phyloP scores from a whole-genome alignment of 2,888 invertebrate genomes.

The Tenthredo livida region DNA sequence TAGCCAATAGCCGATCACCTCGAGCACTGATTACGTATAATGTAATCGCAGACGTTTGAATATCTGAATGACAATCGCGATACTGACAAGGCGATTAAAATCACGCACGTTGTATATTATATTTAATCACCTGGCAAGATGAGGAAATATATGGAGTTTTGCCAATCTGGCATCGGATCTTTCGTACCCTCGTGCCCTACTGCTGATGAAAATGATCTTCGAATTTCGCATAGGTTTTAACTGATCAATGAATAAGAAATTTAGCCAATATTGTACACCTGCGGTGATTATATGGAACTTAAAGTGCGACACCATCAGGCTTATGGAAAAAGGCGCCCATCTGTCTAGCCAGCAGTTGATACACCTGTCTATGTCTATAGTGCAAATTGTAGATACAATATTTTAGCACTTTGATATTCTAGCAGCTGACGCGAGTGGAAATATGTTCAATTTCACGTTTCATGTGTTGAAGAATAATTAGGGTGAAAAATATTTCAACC shows the following conservation, averaged over 20 bases:
- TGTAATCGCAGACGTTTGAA: neutral
- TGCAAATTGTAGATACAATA: neutral
- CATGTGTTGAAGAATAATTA: neutral
- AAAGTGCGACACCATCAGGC: neutral
- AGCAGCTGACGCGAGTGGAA: neutral
- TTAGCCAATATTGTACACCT: neutral
- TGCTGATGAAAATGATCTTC: neutral
- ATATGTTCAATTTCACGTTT: neutral
- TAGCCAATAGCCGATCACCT: constrained; percentile 14
- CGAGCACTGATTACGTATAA: neutral
- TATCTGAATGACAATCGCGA: constrained; percentile 17
- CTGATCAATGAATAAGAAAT: neutral
- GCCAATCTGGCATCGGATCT: neutral
- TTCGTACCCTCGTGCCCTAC: neutral
- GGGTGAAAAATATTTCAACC: neutral
- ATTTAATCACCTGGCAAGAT: constrained; percentile 31
- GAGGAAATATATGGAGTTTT: neutral
- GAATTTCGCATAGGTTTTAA: neutral
- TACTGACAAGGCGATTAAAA: neutral
- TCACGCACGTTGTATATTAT: constrained; percentile 31
- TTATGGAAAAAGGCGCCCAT: neutral
- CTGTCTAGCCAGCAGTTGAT: constrained; percentile 1
- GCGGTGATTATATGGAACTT: neutral
- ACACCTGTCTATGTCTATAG: neutral
- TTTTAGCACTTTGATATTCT: neutral